A percentile compares a stretch with the other conserved stretches of the same genome.
Evolutionary conservation across 2,113 vertebrate species (phyloP).

Genomic region (Triplophysa rosa): DNA sequence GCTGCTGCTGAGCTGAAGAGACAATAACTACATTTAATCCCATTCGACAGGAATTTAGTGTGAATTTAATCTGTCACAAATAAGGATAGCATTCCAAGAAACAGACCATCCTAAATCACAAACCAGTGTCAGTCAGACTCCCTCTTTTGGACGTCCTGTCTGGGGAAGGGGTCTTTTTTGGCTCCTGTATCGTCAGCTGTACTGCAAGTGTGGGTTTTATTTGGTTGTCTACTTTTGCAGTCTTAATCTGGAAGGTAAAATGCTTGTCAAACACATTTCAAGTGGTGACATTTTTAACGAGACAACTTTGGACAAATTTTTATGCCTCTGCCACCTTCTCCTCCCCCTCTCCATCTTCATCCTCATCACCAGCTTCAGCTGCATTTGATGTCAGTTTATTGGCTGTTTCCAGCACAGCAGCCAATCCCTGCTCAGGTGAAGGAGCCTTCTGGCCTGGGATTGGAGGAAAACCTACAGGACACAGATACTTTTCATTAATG

Average conservation of each 20-base stretch:
- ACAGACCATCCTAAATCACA: not conserved
- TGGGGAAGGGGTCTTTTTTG: slow-evolving; percentile 59
- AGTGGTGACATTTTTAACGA: too few relatives aligned
- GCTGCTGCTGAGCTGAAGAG: slow-evolving; percentile 76
- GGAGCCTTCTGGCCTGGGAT: slow-evolving; percentile 82
- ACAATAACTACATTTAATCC: not conserved
- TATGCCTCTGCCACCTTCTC: slow-evolving; percentile 62
- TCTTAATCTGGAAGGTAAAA: slow-evolving; percentile 52
- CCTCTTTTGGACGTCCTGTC: slow-evolving; percentile 56
- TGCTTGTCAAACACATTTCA: not conserved
- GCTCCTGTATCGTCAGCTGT: slow-evolving; percentile 46
- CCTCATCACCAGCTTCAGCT: slow-evolving; percentile 67
- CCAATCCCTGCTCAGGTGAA: slow-evolving; percentile 70
- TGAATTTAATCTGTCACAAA: not conserved
- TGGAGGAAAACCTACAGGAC: slow-evolving; percentile 85
- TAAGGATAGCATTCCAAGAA: not conserved
- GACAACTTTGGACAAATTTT: not conserved
- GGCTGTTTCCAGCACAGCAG: slow-evolving; percentile 81
- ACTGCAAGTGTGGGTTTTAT: slow-evolving; percentile 63
- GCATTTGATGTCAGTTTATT: slow-evolving; percentile 77
- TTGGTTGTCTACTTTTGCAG: slow-evolving; percentile 47
- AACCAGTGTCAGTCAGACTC: slow-evolving; percentile 64
- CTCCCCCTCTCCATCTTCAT: slow-evolving; percentile 70
- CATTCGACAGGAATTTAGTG: not conserved
- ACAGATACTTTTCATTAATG: not conserved